These are phyloP conservation scores for Cheilosia variabilis DNA, from an alignment of 2,888 invertebrate genomes.

Conservation along the genomic window DNA sequence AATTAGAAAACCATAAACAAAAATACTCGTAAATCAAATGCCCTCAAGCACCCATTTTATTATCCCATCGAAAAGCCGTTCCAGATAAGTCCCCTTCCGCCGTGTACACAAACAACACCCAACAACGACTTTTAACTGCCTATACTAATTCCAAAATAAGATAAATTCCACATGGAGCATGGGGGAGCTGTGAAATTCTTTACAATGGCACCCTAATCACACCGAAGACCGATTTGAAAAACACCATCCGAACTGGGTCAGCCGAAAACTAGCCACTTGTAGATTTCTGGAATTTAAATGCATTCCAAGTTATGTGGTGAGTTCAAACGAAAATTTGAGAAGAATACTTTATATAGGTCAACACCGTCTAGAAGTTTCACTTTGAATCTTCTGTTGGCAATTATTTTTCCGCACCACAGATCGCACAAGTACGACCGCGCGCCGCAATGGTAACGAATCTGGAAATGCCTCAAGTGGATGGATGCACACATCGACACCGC, in stretches of 20 bases:
- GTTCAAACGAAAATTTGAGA: background rate
- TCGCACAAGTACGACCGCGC: constrained; percentile 10
- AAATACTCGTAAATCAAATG: constrained; percentile 44
- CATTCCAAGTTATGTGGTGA: constrained; percentile 24
- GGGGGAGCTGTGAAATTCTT: background rate
- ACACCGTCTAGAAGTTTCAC: constrained; percentile 41
- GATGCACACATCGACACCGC: background rate
- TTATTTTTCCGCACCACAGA: constrained; percentile 62
- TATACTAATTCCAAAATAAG: constrained; percentile 32
- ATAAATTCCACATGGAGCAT: constrained; percentile 35
- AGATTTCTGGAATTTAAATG: constrained; percentile 59
- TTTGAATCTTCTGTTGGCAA: constrained; percentile 45
- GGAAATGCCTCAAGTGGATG: constrained; percentile 26
- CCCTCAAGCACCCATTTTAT: constrained; percentile 25
- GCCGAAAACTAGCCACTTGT: constrained; percentile 57
- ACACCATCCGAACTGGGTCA: constrained; percentile 45
- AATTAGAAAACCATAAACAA: constrained; percentile 54
- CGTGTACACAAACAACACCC: background rate
- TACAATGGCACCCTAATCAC: constrained; percentile 36
- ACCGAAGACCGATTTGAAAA: constrained; percentile 7
- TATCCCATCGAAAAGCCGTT: constrained; percentile 33
- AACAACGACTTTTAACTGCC: constrained; percentile 41
- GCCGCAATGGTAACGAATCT: constrained; percentile 26
- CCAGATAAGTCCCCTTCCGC: constrained; percentile 3
- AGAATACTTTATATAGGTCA: constrained; percentile 46